Evolutionary conservation across 2,113 vertebrate species (phyloP).

Genomic region (Amphiprion ocellaris): DNA sequence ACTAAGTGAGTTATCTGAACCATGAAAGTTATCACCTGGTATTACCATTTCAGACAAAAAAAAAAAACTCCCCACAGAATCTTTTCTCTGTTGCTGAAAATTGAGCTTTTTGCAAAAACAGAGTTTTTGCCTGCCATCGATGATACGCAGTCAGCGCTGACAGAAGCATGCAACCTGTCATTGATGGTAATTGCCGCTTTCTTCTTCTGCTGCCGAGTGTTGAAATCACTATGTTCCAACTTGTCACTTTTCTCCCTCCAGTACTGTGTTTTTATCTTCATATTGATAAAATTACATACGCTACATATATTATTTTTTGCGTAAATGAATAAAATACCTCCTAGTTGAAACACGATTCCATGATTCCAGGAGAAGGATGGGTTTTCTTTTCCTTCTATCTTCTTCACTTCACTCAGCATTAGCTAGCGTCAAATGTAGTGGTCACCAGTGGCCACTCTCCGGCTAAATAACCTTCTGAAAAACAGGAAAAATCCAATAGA

Average conservation of each 20-base stretch:
- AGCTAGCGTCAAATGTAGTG: conserved; percentile 35
- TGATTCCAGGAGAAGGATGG: conserved; percentile 10
- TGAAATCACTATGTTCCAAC: conserved; percentile 70
- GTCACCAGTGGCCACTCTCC: conserved; percentile 50
- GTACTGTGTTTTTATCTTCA: conserved; percentile 34
- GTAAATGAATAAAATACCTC: conserved; percentile 33
- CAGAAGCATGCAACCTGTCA: conserved; percentile 59
- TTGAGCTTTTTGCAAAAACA: conserved; percentile 42
- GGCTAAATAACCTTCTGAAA: conserved; percentile 53
- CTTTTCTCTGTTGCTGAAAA: conserved; percentile 15
- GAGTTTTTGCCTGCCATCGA: conserved; percentile 41
- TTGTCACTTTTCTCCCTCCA: conserved; percentile 38
- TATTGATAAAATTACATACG: conserved; percentile 54
- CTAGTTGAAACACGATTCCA: conserved; percentile 20
- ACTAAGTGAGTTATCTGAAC: conserved; percentile 13
- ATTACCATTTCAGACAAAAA: conserved; percentile 28
- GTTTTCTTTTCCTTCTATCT: conserved; percentile 18
- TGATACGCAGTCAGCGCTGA: conserved; percentile 45
- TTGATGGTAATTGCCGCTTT: conserved; percentile 67
- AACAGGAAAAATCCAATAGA: conserved; percentile 51
- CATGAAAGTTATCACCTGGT: conserved; percentile 22
- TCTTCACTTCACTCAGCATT: conserved; percentile 27
- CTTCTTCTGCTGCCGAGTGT: conserved; percentile 55
- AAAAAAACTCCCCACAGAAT: conserved; percentile 12
- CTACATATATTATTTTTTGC: conserved; percentile 46